Conservation (phyloP, 1,140 invertebrate genomes). For the Ceratoteleas bidentatus region DNA sequence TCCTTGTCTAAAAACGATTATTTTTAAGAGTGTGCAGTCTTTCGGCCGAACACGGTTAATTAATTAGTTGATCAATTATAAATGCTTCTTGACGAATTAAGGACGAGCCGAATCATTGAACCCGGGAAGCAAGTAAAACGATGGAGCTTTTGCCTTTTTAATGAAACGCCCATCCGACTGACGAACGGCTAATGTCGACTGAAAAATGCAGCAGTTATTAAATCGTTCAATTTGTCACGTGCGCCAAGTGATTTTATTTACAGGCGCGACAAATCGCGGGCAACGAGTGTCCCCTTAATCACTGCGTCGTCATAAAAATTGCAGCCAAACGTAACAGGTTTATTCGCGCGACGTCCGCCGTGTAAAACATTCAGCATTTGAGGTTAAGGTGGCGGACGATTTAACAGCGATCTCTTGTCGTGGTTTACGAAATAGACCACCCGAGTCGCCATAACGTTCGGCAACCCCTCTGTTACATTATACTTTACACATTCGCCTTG, state of each 20-base stretch:
- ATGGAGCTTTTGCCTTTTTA: too few species aligned
- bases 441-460: constrained; percentile 71
- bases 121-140: too few species aligned
- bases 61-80: too few species aligned
- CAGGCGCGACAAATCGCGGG: constrained; percentile 20
- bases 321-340: constrained; percentile 34
- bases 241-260: constrained; percentile 21
- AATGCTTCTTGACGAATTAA: too few species aligned
- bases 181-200: too few species aligned
- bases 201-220: too few species aligned
- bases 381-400: constrained; percentile 65
- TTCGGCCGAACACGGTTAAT: too few species aligned
- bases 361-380: constrained; percentile 52
- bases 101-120: too few species aligned
- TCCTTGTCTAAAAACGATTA: too few species aligned
- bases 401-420: constrained; percentile 66
- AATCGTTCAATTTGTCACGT: constrained; percentile 20
- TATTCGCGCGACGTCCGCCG: constrained; percentile 25
- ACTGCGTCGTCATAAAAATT: constrained; percentile 39
- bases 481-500: constrained; percentile 74
- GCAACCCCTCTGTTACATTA: constrained; percentile 76
- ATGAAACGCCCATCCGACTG: too few species aligned
- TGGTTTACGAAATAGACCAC: constrained; percentile 73
- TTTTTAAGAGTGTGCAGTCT: too few species aligned
- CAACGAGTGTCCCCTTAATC: constrained; percentile 38